These are phyloP conservation scores for Chrysogorgia sp. DNA, from an alignment of 92 coral and sea anemone species.

Conservation along the genomic window DNA sequence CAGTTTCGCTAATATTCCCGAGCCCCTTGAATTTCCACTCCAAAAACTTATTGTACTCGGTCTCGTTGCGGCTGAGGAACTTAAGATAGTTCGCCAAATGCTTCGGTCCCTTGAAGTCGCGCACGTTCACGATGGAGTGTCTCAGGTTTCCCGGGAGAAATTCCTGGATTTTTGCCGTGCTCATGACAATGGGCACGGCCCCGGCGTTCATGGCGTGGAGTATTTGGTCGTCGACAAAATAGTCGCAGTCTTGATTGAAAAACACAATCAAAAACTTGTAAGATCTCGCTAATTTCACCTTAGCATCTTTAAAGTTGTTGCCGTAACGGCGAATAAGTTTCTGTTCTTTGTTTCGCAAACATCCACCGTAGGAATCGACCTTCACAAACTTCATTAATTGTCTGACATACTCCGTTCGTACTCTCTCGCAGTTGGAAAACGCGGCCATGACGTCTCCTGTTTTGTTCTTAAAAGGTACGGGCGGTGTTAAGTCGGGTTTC, in stretches of 20 bases:
- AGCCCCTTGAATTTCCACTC: conserved; percentile 60
- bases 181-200: conserved; percentile 90
- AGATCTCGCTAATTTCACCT: too few species aligned
- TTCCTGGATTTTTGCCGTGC: conserved; percentile 86
- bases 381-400: conserved; percentile 55
- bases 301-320: too few species aligned
- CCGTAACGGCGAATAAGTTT: conserved; percentile 18
- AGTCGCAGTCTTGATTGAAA: too few species aligned
- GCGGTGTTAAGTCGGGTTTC: conserved; percentile 28
- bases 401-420: too few species aligned
- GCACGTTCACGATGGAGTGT: conserved; percentile 51
- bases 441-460: conserved; percentile 33
- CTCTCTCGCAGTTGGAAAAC: too few species aligned
- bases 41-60: conserved; percentile 41
- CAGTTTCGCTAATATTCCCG: conserved; percentile 42
- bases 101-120: too few species aligned
- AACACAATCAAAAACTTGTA: too few species aligned
- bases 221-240: conserved; percentile 88
- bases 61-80: conserved; percentile 47
- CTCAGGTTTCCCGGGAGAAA: conserved; percentile 89
- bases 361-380: too few species aligned
- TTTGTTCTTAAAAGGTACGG: conserved; percentile 46
- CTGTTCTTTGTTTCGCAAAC: conserved; percentile 33
- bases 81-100: too few species aligned
- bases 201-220: conserved; percentile 88